Conservation (phyloP, 1,140 invertebrate species). For the Philotrypesis tridentata region DNA sequence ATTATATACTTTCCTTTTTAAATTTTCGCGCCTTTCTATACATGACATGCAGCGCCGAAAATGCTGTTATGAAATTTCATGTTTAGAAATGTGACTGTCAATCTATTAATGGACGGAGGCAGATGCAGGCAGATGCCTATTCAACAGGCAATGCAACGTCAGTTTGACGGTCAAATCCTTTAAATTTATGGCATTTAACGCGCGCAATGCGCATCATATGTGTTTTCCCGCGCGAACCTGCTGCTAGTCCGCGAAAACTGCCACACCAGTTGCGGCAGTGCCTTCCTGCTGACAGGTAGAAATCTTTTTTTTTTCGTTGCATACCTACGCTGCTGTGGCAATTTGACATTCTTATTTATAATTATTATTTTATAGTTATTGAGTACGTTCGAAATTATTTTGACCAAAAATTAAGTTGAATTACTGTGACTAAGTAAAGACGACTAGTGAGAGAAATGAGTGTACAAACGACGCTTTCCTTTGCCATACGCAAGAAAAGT, state of each 20-base stretch:
- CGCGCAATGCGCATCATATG: neutral
- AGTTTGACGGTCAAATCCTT: neutral
- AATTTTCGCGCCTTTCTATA: neutral
- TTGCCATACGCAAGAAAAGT: slow-evolving; percentile 59
- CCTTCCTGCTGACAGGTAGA: neutral
- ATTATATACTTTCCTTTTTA: neutral
- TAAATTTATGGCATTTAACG: too few relatives aligned
- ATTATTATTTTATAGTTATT: too few relatives aligned
- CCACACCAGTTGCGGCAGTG: neutral
- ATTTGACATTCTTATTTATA: neutral
- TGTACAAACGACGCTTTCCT: slow-evolving; percentile 60
- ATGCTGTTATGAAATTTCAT: neutral
- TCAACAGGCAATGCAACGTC: too few relatives aligned
- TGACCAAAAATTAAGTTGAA: neutral
- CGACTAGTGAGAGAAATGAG: slow-evolving; percentile 42
- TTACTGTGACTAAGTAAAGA: neutral
- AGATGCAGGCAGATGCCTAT: too few relatives aligned
- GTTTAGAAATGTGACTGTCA: too few relatives aligned
- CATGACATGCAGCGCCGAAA: neutral
- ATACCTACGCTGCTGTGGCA: neutral
- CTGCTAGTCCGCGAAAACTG: neutral
- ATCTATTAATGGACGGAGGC: too few relatives aligned
- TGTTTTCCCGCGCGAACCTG: slow-evolving; percentile 20
- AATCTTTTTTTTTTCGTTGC: neutral
- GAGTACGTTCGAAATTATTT: too few relatives aligned